These are phyloP conservation scores for Pollenia labialis DNA, from an alignment of 2,888 invertebrate genomes.

Conservation along the genomic window DNA sequence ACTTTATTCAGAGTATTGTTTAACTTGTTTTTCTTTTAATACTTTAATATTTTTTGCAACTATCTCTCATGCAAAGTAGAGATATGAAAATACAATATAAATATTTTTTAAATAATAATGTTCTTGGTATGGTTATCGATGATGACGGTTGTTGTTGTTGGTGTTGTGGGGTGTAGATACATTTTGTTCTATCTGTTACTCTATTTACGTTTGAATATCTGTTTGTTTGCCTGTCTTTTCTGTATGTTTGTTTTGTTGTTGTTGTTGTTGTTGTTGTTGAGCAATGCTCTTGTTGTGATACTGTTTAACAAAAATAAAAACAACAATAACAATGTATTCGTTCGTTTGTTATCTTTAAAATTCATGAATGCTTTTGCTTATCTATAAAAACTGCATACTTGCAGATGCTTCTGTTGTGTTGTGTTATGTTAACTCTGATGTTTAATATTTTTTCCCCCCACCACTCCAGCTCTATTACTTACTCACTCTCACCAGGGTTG, in stretches of 20 bases:
- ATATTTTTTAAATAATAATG: conserved; percentile 22
- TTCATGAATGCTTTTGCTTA: conserved; percentile 83
- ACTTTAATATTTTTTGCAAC: conserved; percentile 46
- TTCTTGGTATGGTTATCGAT: conserved; percentile 28
- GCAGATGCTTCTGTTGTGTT: conserved; percentile 77
- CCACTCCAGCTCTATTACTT: neutral
- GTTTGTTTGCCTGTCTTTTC: conserved; percentile 19
- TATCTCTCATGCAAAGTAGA: conserved; percentile 45
- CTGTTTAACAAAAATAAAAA: conserved; percentile 64
- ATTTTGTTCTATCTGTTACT: conserved; percentile 53
- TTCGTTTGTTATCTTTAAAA: conserved; percentile 79
- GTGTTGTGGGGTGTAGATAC: conserved; percentile 40
- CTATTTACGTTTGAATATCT: conserved; percentile 57
- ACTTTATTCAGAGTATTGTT: conserved; percentile 12
- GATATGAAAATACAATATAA: conserved; percentile 27
- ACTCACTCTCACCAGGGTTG: neutral
- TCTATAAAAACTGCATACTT: conserved; percentile 82
- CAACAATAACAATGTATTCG: conserved; percentile 59
- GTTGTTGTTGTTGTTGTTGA: conserved; percentile 27
- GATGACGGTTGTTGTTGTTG: conserved; percentile 14
- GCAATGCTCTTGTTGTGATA: conserved; percentile 63
- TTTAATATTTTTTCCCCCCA: conserved; percentile 33
- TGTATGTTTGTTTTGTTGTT: conserved; percentile 30
- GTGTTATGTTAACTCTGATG: conserved; percentile 58
- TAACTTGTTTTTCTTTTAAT: conserved; percentile 20